A percentile compares a stretch with the other conserved stretches of the same genome.
Conservation (phyloP, 1,140 invertebrate genomes). For the Harpegnathos saltator region DNA sequence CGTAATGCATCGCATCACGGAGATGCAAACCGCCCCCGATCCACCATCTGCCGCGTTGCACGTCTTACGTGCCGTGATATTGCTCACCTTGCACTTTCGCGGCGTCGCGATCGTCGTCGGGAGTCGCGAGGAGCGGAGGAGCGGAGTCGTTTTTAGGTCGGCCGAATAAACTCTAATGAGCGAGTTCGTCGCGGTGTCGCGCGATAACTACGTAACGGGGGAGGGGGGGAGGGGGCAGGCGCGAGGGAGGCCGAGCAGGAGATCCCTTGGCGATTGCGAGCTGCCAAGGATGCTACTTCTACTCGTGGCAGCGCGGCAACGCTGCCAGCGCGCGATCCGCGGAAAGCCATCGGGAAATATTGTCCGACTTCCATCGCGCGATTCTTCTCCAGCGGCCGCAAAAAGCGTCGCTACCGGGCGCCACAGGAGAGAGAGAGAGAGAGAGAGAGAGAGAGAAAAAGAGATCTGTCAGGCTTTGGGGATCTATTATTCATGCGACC, state of each 20-base stretch:
- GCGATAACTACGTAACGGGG: neutral
- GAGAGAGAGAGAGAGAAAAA: too few relatives aligned
- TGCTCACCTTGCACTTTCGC: conserved; percentile 26
- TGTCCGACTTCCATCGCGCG: neutral
- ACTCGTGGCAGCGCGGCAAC: neutral
- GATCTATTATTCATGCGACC: too few relatives aligned
- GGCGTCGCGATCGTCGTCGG: neutral
- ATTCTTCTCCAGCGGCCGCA: too few relatives aligned
- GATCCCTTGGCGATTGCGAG: neutral
- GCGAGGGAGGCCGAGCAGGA: neutral
- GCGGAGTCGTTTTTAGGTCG: conserved; percentile 27
- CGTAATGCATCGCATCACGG: neutral
- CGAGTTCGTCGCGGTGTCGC: neutral
- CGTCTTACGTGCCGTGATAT: conserved; percentile 9
- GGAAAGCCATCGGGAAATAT: neutral
- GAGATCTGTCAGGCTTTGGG: too few relatives aligned
- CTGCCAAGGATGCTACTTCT: neutral
- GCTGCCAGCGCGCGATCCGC: too few relatives aligned
- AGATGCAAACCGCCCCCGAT: conserved; percentile 1
- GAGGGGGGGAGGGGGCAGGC: too few relatives aligned
- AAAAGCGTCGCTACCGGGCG: too few relatives aligned
- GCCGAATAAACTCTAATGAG: conserved; percentile 23
- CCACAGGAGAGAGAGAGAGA: too few relatives aligned
- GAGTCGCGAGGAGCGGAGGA: neutral
- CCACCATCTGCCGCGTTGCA: conserved; percentile 8